Evolutionary conservation across 2,888 invertebrate genomes (phyloP).

Genomic region (Erebia ligea): DNA sequence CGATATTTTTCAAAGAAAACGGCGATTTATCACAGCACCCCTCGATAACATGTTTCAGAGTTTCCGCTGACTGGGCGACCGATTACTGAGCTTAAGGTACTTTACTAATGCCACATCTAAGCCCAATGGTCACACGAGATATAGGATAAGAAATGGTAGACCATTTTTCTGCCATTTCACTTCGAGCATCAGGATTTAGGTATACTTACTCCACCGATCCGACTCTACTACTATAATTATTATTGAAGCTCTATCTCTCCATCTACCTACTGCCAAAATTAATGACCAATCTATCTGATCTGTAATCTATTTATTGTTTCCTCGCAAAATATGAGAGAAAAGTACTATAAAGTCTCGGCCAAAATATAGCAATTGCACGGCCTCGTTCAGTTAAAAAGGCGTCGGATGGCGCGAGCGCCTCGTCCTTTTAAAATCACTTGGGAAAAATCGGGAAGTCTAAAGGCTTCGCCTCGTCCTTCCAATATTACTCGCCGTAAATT

Average conservation of each 20-base stretch:
- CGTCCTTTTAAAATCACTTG: too few relatives aligned
- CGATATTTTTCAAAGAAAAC: conserved; percentile 67
- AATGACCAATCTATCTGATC: too few relatives aligned
- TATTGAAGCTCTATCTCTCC: background rate
- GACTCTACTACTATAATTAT: background rate
- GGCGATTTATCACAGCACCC: conserved; percentile 73
- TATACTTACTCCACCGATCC: background rate
- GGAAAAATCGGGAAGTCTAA: too few relatives aligned
- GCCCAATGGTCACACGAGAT: conserved; percentile 23
- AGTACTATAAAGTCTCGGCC: too few relatives aligned
- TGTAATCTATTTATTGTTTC: too few relatives aligned
- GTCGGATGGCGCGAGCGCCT: too few relatives aligned
- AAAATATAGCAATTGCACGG: too few relatives aligned
- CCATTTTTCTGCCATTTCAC: background rate
- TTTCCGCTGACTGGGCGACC: conserved; percentile 52
- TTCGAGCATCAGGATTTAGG: background rate
- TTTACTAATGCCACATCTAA: conserved; percentile 10
- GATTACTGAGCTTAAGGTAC: conserved; percentile 27
- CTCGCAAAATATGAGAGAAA: too few relatives aligned
- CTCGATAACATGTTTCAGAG: conserved; percentile 65
- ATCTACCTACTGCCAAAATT: background rate
- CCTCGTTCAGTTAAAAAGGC: too few relatives aligned
- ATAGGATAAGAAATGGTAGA: conserved; percentile 24
- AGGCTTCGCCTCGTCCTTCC: too few relatives aligned
- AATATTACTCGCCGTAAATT: too few relatives aligned